These are phyloP conservation scores for Cheiracanthium punctorium DNA, from an alignment of 2,888 invertebrate species.

Conservation along the genomic window DNA sequence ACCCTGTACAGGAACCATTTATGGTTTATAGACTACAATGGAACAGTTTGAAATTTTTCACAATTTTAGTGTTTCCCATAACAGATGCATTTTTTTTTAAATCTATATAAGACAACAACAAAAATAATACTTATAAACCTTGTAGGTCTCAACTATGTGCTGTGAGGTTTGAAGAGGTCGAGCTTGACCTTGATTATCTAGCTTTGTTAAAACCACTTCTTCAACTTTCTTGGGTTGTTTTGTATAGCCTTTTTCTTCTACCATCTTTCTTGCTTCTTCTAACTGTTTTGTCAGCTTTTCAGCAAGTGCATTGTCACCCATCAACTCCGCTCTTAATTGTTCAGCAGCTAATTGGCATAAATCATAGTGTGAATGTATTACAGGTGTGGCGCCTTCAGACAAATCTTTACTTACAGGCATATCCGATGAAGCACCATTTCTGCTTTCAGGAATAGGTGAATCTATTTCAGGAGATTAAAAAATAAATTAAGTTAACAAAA, in stretches of 20 bases:
- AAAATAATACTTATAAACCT: background rate
- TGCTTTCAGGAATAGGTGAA: no score
- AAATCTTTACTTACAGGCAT: background rate
- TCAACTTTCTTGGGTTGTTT: conserved; percentile 74
- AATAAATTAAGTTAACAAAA: no score
- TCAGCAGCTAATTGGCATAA: conserved; percentile 93
- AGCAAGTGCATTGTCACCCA: conserved; percentile 86
- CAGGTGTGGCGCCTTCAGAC: background rate
- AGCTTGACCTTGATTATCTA: conserved; percentile 75
- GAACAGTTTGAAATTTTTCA: no score
- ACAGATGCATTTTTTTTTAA: no score
- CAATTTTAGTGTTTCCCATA: no score
- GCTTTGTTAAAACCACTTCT: conserved; percentile 82
- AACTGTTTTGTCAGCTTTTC: conserved; percentile 84
- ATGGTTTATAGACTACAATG: no score
- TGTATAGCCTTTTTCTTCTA: conserved; percentile 38
- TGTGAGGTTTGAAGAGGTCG: conserved; percentile 26
- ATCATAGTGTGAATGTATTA: conserved; percentile 77
- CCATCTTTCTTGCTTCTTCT: conserved; percentile 81
- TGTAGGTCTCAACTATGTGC: conserved; percentile 28
- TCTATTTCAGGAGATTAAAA: no score
- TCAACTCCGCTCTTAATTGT: conserved; percentile 94
- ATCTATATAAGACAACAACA: no score
- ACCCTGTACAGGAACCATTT: no score
- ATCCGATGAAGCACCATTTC: background rate